Base-by-base conservation (phyloP, 2,797 vertebrate genomes). In the Holocentrus rufus region DNA sequence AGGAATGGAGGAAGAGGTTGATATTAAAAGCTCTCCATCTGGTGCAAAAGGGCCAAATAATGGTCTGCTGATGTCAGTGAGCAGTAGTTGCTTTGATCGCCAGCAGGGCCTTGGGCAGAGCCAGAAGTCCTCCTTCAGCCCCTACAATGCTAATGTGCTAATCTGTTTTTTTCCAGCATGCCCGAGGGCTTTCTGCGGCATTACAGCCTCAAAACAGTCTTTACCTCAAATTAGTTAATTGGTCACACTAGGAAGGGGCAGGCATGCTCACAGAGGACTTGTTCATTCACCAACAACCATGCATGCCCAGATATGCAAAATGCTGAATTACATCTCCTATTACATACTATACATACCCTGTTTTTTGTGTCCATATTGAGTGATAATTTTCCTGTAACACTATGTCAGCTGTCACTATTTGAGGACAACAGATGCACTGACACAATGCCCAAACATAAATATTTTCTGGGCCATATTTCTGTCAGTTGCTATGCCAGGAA, bases 121-220 rank as follows among this genome's bases (percentile, higher is more conserved):
- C 76, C 58, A 47, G 79, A 65, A 66, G 77, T 80, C 88, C 66
- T 74, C 39, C 82, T 87, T 87, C 84, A 87, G 64, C 46, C 73
- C 70, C 50, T 76, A 56, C 83, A 72, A 80, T 84, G 83, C 77
- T 90, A 86, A 90, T 89, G 79, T 86, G 85, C 82, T 91, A 90
- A 92, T 92, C 89, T 90, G 86, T 91, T 90, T 89, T 77, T 79
- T 61, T n/a, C 77, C 87, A 74, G 65, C 75, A 61, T 34, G 64
- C 80, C 87, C 44, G 7, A 9, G 66, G 69, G 76, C 42, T 77
- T 77, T 80, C 77, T 54, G 72, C 58, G 76, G 65, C 54, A 60
- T 82, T 78, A 78, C 69, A 30, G 76, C 77, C 68, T 82, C 69
- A 86, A 86, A 90, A 88, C 69, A 58, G 53, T 80, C 59, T 73